phyloP scores from a whole-genome alignment of 1,140 invertebrate genomes.

The Dysdera silvatica region DNA sequence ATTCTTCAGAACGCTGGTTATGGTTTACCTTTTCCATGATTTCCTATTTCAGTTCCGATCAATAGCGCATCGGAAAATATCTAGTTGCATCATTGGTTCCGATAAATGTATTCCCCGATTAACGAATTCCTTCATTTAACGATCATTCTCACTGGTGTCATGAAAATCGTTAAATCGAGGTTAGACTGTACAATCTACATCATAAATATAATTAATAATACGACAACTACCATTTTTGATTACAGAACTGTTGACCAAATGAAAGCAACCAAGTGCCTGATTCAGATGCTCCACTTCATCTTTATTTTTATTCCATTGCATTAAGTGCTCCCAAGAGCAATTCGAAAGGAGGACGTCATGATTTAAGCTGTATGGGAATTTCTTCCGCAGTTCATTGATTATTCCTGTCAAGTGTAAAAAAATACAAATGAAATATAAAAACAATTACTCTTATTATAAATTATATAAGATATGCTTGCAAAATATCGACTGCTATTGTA shows the following conservation, averaged over 20 bases:
- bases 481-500: not conserved
- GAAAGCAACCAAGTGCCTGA: slow-evolving; percentile 55
- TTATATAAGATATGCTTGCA: no score
- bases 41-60: no score
- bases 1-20: no score
- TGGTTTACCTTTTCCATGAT: no score
- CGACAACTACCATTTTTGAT: slow-evolving; percentile 54
- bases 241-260: slow-evolving; percentile 53
- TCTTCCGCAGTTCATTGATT: slow-evolving; percentile 26
- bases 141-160: no score
- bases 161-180: no score
- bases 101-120: no score
- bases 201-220: not conserved
- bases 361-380: slow-evolving; percentile 74
- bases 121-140: no score
- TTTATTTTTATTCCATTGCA: slow-evolving; percentile 72
- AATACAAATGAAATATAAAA: not conserved
- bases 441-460: no score
- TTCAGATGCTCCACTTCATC: slow-evolving; percentile 56
- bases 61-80: no score
- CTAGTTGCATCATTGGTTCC: no score
- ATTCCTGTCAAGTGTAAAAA: slow-evolving; percentile 12
- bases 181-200: no score
- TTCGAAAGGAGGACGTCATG: slow-evolving; percentile 69
- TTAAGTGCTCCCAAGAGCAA: slow-evolving; percentile 81